Evolutionary conservation across 2,888 invertebrate species (phyloP).

Genomic region (Caenorhabditis auriculariae): DNA sequence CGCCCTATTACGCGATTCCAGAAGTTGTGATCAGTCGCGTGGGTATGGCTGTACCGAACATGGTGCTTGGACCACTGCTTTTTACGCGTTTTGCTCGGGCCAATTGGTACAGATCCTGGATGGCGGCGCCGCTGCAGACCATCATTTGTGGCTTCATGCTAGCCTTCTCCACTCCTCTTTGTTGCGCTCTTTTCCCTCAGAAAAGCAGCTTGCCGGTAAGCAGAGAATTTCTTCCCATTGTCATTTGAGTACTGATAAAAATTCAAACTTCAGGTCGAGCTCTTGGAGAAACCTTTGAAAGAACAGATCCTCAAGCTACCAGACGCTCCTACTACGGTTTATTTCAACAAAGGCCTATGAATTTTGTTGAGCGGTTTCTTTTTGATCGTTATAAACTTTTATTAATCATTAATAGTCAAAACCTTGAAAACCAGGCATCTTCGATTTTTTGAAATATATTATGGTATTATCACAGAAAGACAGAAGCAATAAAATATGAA

Average conservation of each 20-base stretch:
- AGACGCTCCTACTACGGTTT: slow-evolving; percentile 72
- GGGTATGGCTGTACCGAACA: slow-evolving; percentile 85
- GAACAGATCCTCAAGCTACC: slow-evolving; percentile 71
- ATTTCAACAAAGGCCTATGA: slow-evolving; percentile 84
- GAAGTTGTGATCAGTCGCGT: slow-evolving; percentile 85
- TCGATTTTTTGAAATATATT: too few species aligned
- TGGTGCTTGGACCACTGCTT: slow-evolving; percentile 31
- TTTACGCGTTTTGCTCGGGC: slow-evolving; percentile 12
- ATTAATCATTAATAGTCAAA: slow-evolving; percentile 2
- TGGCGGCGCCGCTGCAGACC: slow-evolving; percentile 43
- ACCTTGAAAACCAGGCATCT: too few species aligned
- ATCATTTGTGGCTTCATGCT: slow-evolving; percentile 68
- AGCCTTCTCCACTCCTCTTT: slow-evolving; percentile 88
- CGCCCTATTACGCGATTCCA: slow-evolving; percentile 76
- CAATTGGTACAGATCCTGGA: slow-evolving; percentile 21
- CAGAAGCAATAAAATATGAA: too few species aligned
- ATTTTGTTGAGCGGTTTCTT: not conserved
- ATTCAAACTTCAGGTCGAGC: slow-evolving; percentile 34
- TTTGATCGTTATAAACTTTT: not conserved
- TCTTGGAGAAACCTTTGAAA: slow-evolving; percentile 76
- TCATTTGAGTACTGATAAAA: too few species aligned
- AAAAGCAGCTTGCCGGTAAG: slow-evolving; percentile 69
- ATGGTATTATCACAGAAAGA: too few species aligned
- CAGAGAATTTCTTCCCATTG: not conserved
- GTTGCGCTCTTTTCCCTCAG: slow-evolving; percentile 92